Evolutionary conservation across 1,140 invertebrate genomes (phyloP).

Genomic region (Coboldia fuscipes): DNA sequence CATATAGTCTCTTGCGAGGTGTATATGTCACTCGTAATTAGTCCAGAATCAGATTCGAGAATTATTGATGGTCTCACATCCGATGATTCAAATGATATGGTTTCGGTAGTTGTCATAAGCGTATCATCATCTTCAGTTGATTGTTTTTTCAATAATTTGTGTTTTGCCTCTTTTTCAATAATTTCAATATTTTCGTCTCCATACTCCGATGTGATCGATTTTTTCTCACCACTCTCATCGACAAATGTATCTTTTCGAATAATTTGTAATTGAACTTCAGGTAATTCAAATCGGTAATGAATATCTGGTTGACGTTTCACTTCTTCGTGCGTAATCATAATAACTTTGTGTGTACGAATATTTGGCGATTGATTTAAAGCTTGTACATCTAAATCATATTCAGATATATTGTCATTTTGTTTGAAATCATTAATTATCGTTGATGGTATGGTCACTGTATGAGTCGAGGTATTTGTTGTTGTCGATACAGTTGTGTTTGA

Average conservation of each 20-base stretch:
- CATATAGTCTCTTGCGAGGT: no score
- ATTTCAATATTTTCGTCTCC: not conserved
- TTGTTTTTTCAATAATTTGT: not conserved
- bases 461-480: not conserved
- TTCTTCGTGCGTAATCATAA: constrained; percentile 43
- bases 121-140: not conserved
- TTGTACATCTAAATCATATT: not conserved
- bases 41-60: no score
- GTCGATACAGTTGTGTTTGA: not conserved
- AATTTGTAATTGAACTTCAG: constrained; percentile 8
- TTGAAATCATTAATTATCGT: not conserved
- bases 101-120: no score
- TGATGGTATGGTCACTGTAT: constrained; percentile 1
- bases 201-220: not conserved
- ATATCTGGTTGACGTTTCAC: constrained; percentile 36
- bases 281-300: constrained; percentile 32
- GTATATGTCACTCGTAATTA: no score
- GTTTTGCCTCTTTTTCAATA: not conserved
- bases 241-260: not conserved
- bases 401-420: not conserved
- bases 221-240: not conserved
- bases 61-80: no score
- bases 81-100: no score
- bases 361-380: constrained; percentile 8
- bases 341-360: constrained; percentile 31